Percentiles rank a stretch among this genome's conserved stretches.
These are phyloP conservation scores for Falcunculus frontatus DNA, from an alignment of 2,113 vertebrate genomes.

Conservation along the genomic window DNA sequence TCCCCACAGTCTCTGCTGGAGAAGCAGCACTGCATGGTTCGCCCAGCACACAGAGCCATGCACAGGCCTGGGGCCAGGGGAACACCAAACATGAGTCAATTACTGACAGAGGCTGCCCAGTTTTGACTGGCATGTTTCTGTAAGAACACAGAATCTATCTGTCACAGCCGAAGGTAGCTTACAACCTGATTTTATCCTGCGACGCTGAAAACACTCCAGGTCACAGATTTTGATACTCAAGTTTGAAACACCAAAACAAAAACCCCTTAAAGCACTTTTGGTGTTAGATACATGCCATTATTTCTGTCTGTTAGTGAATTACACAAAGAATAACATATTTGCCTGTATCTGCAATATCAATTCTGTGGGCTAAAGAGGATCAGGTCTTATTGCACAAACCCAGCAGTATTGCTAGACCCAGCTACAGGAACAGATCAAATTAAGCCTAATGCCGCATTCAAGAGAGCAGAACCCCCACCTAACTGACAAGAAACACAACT, in stretches of 20 bases:
- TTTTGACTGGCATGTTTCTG: background rate
- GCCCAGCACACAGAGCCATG: background rate
- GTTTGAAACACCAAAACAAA: background rate
- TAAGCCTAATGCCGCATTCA: background rate
- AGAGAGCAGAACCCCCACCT: background rate
- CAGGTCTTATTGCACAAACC: background rate
- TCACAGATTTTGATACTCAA: background rate
- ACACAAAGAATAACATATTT: background rate
- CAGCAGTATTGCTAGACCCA: background rate
- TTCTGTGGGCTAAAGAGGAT: background rate
- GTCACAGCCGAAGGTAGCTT: background rate
- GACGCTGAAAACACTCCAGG: background rate
- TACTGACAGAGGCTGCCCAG: background rate
- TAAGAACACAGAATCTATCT: background rate
- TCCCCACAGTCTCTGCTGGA: background rate
- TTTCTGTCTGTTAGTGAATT: background rate
- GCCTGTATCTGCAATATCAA: background rate
- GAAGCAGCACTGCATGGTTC: background rate
- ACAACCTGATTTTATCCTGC: background rate
- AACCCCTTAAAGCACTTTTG: background rate
- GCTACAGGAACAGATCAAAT: background rate
- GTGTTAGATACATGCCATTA: background rate
- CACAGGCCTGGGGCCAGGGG: background rate
- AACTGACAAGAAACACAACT: background rate
- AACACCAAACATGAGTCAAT: fast-evolving